Evolutionary conservation across 2,888 invertebrate species (phyloP).

Genomic region (Hybos culiciformis): DNA sequence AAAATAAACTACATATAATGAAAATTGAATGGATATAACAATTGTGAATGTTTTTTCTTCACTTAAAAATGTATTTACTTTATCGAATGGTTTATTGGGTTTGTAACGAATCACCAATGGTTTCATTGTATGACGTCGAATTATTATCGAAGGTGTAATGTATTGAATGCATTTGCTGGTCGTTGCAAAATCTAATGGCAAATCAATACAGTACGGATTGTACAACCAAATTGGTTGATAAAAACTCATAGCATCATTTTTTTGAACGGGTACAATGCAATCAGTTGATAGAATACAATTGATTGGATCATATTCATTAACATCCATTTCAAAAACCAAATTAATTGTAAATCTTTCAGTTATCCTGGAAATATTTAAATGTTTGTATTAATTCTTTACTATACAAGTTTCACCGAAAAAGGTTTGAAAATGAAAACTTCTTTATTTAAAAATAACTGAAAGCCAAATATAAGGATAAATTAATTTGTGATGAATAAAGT

Average conservation of each 20-base stretch:
- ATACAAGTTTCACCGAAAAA: too few species aligned
- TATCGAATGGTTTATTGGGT: too few species aligned
- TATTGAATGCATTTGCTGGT: background rate
- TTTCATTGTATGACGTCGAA: background rate
- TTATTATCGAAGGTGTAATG: background rate
- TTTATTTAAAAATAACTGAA: too few species aligned
- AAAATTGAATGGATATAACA: too few species aligned
- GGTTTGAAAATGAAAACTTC: too few species aligned
- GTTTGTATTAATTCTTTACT: too few species aligned
- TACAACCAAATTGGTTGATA: conserved; percentile 12
- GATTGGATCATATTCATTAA: conserved; percentile 10
- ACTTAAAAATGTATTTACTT: too few species aligned
- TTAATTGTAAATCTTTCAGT: background rate
- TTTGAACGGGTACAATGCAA: conserved; percentile 6
- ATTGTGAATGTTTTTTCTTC: conserved; percentile 3
- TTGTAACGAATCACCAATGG: background rate
- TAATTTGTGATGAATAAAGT: too few species aligned
- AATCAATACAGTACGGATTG: conserved; percentile 9
- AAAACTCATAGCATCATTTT: background rate
- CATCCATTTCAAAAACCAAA: conserved; percentile 6
- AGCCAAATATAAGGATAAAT: too few species aligned
- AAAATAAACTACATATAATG: too few species aligned
- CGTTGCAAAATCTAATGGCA: conserved; percentile 6
- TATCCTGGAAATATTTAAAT: background rate
- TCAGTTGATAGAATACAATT: conserved; percentile 10